phyloP scores from a whole-genome alignment of 2,888 invertebrate genomes.

The Drosophila antonietae region DNA sequence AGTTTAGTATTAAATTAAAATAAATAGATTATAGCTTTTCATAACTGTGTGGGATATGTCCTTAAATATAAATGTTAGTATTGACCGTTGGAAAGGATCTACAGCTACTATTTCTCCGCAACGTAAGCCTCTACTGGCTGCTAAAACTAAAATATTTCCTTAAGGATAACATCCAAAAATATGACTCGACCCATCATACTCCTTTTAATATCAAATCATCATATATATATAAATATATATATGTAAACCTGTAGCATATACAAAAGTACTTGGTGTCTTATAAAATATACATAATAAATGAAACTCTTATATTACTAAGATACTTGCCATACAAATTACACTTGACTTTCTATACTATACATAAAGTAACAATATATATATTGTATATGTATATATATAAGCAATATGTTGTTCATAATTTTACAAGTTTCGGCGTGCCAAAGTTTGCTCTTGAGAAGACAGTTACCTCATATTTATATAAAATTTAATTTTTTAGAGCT shows the following conservation, averaged over 20 bases:
- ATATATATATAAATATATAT: slow-evolving; percentile 52
- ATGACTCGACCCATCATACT: slow-evolving; percentile 31
- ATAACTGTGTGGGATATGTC: not conserved
- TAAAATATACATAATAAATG: slow-evolving; percentile 62
- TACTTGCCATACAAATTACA: slow-evolving; percentile 45
- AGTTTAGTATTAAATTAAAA: slow-evolving; percentile 39
- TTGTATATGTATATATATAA: too few species aligned
- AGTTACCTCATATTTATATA: not conserved
- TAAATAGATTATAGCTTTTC: not conserved
- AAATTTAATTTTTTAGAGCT: not conserved
- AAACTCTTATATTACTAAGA: slow-evolving; percentile 54
- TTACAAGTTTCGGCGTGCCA: not conserved
- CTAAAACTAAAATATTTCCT: slow-evolving; percentile 1
- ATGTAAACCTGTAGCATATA: slow-evolving; percentile 67
- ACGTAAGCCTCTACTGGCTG: not conserved
- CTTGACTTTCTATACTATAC: slow-evolving; percentile 30
- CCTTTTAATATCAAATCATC: slow-evolving; percentile 61
- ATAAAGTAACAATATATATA: too few species aligned
- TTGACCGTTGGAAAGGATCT: not conserved
- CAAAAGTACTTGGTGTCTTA: slow-evolving; percentile 74
- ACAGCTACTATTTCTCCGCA: not conserved
- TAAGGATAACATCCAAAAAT: slow-evolving; percentile 5
- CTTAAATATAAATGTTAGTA: slow-evolving; percentile 10
- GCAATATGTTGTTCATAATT: not conserved
- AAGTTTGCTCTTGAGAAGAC: not conserved